These are phyloP conservation scores for Yponomeuta evonymella DNA, from an alignment of 2,888 invertebrate genomes.

Conservation along the genomic window DNA sequence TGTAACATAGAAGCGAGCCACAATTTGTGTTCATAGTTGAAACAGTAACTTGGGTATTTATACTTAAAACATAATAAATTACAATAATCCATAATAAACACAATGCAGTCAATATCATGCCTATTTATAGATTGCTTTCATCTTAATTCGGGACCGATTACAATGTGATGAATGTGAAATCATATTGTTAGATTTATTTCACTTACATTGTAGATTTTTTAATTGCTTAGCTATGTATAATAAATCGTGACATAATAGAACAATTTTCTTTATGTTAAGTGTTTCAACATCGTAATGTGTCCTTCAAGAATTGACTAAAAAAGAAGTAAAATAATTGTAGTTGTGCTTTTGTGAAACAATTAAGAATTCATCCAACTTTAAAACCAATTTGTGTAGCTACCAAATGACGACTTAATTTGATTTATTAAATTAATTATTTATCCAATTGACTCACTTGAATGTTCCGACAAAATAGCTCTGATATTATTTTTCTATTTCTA, in stretches of 20 bases:
- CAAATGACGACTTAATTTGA: neutral
- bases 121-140: constrained; percentile 40
- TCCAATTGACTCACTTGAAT: constrained; percentile 52
- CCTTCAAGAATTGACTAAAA: neutral
- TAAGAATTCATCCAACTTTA: neutral
- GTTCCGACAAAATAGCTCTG: constrained; percentile 70
- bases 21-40: constrained; percentile 71
- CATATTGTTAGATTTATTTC: constrained; percentile 48
- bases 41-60: constrained; percentile 59
- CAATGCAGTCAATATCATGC: constrained; percentile 40
- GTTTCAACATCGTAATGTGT: constrained; percentile 30
- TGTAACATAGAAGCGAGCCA: constrained; percentile 60
- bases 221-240: constrained; percentile 34
- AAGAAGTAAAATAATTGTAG: constrained; percentile 18
- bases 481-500: constrained; percentile 77
- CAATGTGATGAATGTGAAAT: constrained; percentile 60
- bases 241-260: constrained; percentile 65
- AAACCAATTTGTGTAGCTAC: constrained; percentile 20
- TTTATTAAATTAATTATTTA: constrained; percentile 1
- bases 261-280: constrained; percentile 36
- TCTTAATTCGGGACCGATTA: constrained; percentile 36
- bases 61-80: constrained; percentile 59
- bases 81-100: constrained; percentile 55
- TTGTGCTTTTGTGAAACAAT: constrained; percentile 39
- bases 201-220: constrained; percentile 45